Base-by-base conservation (phyloP, 2,888 invertebrate genomes). In the Polydesmus complanatus region DNA sequence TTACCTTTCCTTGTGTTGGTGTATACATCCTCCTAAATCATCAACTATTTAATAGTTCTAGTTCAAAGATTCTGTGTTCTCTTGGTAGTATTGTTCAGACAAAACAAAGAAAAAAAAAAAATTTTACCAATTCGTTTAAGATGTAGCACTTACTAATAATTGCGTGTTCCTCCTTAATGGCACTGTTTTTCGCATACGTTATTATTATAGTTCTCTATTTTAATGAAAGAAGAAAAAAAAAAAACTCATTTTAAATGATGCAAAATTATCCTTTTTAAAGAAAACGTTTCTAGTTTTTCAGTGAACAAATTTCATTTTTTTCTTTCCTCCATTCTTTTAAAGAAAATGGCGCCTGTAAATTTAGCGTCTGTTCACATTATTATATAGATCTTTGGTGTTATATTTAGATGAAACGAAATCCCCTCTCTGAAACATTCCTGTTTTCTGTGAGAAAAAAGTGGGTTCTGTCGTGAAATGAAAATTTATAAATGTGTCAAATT, bases 351-450 rank as follows among this genome's bases (percentile, higher is more conserved):
- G 56, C 56, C 56, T 56, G 56, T 56, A 56, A 51, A 56, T 56
- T 56, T 56, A 56, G 56, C 21, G 47, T 37, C 37, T 37, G 37
- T 37, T 14, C 37, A 37, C 37, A 27, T 37, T 25, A 37, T 14
- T 27, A 19, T 27, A 21, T 56, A 56, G 56, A 56, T 56, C 56
- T 56, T 56, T 25, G 56, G 56, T 56, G 56, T 56, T 37, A 37
- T 37, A 37, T 37, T 19, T 56, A 56, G 56, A 56, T 56, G 56
- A 27, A 56, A 27, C 37, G 37, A 37, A 37, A 37, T 37, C 37
- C 37, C 37, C 56, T 27, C 56, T 56, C 56, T 56, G 56, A 27
- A 56, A 56, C 56, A 56, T 56, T 56, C 56, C 56, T 56, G 27
- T 56, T 25, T 56, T 27, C 56, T 56, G 56, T 56, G 56, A 37